Base-by-base conservation (phyloP, 2,888 invertebrate genomes). In the Lysandra coridon region DNA sequence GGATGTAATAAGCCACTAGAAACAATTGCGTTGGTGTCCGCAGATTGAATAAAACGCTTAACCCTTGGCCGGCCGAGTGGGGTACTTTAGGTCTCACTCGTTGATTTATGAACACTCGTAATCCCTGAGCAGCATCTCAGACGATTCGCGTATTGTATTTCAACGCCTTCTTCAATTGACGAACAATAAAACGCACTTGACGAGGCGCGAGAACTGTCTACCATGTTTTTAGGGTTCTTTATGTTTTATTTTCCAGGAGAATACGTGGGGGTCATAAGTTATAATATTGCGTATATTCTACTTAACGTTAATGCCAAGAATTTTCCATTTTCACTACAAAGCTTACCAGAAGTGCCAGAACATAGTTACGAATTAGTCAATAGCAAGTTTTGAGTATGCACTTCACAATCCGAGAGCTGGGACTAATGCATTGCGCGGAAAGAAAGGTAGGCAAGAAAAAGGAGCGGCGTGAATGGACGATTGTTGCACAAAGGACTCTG, bases 11-110 rank as follows among this genome's bases (percentile, higher is more conserved):
- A 88, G 83, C 83, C 86, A 89, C 88, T 88, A 88, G 89, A 89
- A 89, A 90, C 91, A 90, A 91, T 90, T 90, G 91, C 88, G 89
- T 88, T 85, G 90, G 90, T 86, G 90, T 88, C 85, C 87, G 89
- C 89, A 91, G 88, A 93, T 92, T 92, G 89, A 91, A 92, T 92
- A 88, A 91, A 89, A 84, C 87, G 87, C 90, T 92, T 92, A 90
- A 91, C 89, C 88, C 87, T 86, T 88, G 90, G 87, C 87, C 88
- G 75, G 57, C 78, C 78, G 73, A 64, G 69, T 49, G 49, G 74
- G 40, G 73, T 74, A 75, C 75, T 75, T 75, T 5, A 75, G 23
- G 23, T 49, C 75, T 14, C 12, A 49, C 75, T 23, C 12, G 75
- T 49, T 75, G 75, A 49, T 75, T 75, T 75, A 57, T 57, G 33